Base-by-base conservation (phyloP, 1,140 invertebrate genomes). In the Cepaea nemoralis region DNA sequence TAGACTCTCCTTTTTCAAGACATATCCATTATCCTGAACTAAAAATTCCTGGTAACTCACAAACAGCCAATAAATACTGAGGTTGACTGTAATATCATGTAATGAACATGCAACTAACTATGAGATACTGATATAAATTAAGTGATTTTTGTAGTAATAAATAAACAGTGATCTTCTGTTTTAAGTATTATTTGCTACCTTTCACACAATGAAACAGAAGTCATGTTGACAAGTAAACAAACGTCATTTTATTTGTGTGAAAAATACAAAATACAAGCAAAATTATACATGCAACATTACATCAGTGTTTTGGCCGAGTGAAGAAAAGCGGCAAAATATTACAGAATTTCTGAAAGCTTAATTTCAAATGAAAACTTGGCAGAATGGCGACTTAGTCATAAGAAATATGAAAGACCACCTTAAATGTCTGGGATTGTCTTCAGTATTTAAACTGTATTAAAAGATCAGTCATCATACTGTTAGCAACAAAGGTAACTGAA, bases 231-330 rank as follows among this genome's bases (percentile, higher is more conserved):
- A 63, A 63, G 27, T 31, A 63, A 63, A n/a, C n/a, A n/a, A 63
- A 31, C n/a, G 59, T 31, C 33, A 63, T 63, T 63, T 63, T 63
- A 63, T 63, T 63, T 63, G 59, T 63, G 59, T 63, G 59, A 63
- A 63, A n/a, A 63, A 63, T 63, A 63, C 59, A 63, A 63, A 63
- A 10, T 63, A 8, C 33, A 27, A 27, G 33, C 59, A 31, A 63
- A 63, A 6, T 27, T 31, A 27, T 27, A 63, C 59, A 63, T 31
- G n/a, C 33, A 6, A 63, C 50, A 63, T 31, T 1, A 63, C 59
- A 63, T 8, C 5, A 63, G n/a, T n/a, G n/a, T n/a, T n/a, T n/a
- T 63, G 59, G 3, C 6, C 16, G 10, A 63, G n/a, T 31, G 27
- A 16, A 2, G 50, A 55, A 55, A 8, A 31, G 6, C 27, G 22